Percentiles rank a stretch among this genome's conserved stretches.
Conservation (phyloP, 1,140 invertebrate genomes). For the Pachyrhynchus sulphureomaculatus region DNA sequence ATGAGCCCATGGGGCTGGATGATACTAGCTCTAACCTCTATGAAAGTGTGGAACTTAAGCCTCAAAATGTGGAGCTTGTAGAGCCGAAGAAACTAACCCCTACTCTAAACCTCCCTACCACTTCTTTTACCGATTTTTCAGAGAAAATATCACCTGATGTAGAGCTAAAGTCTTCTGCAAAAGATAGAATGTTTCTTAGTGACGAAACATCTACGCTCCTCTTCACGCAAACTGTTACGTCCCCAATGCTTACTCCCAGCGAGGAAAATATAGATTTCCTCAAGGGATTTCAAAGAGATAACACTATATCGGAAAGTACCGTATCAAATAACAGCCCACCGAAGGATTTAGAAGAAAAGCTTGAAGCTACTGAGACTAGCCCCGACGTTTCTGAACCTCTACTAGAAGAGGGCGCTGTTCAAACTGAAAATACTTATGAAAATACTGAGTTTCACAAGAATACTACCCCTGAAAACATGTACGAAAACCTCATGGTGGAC, state of each 20-base stretch:
- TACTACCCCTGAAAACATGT: slow-evolving; percentile 34
- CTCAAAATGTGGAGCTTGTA: background rate
- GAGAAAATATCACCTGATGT: slow-evolving; percentile 31
- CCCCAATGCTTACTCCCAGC: slow-evolving; percentile 51
- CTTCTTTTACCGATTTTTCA: slow-evolving; percentile 32
- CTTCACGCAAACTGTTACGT: slow-evolving; percentile 50
- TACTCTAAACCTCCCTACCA: slow-evolving; percentile 29
- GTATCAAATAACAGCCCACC: slow-evolving; percentile 17
- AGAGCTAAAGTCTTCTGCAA: slow-evolving; percentile 38
- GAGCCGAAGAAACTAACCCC: slow-evolving; percentile 10
- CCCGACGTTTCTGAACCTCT: slow-evolving; percentile 13
- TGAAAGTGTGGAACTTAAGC: slow-evolving; percentile 16
- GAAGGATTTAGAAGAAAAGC: slow-evolving; percentile 21
- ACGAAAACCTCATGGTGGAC: slow-evolving; percentile 36
- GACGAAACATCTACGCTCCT: slow-evolving; percentile 47
- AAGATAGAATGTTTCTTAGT: slow-evolving; percentile 48
- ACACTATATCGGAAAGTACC: slow-evolving; percentile 21
- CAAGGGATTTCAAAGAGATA: slow-evolving; percentile 45
- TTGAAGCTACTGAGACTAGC: slow-evolving; percentile 11
- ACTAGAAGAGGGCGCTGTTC: slow-evolving; percentile 10
- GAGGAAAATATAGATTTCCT: slow-evolving; percentile 52
- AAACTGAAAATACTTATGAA: slow-evolving; percentile 36
- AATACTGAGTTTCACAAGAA: slow-evolving; percentile 29
- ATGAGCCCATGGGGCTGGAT: slow-evolving; percentile 15
- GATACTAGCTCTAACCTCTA: slow-evolving; percentile 12